Base-by-base conservation (phyloP, 1,140 invertebrate genomes). In the Eriocheir sinensis region DNA sequence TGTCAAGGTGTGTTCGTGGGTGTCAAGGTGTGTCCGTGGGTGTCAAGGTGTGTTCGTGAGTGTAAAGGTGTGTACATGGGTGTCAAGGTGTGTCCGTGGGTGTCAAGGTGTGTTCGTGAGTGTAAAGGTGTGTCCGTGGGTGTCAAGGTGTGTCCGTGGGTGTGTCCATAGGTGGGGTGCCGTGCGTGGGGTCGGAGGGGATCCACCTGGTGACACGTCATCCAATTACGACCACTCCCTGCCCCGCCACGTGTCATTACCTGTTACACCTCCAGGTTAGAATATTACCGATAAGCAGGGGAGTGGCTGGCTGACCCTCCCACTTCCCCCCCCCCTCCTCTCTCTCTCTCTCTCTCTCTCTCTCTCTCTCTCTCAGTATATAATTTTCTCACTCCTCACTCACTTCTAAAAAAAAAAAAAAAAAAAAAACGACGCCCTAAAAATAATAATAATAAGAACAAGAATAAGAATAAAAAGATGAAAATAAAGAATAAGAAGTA, bases 261-360 rank as follows among this genome's bases (percentile, higher is more conserved):
- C n/a, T 72, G 60, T 72, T 72, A 2, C 60, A n/a, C 60, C 48
- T 53, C 21, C 48, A 21, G 48, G 48, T 53, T 17, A 0, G 48
- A 53, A 53, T 72, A n/a, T 6, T 72, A 8, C 60, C 60, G 60
- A 27, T 72, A 1, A n/a, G n/a, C 21, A 17, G n/a, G 60, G 60
- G n/a, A 4, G 60, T n/a, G 21, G 60, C 21, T n/a, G 6, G 12
- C 60, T 27, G 60, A n/a, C 60, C n/a, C 60, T 72, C 60, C n/a
- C 60, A n/a, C 60, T 72, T n/a, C n/a, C 60, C n/a, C 60, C n/a
- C 60, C n/a, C 60, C n/a, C 60, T 72, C 60, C 60, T 72, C 60
- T 72, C 60, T 72, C 60, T 72, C 60, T 72, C 60, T 72, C 60
- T 72, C 60, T 72, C 60, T 72, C 60, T 72, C 53, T 60, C 53